These are phyloP conservation scores for Mycalesis mineus DNA, from an alignment of 2,888 invertebrate species.

Conservation along the genomic window DNA sequence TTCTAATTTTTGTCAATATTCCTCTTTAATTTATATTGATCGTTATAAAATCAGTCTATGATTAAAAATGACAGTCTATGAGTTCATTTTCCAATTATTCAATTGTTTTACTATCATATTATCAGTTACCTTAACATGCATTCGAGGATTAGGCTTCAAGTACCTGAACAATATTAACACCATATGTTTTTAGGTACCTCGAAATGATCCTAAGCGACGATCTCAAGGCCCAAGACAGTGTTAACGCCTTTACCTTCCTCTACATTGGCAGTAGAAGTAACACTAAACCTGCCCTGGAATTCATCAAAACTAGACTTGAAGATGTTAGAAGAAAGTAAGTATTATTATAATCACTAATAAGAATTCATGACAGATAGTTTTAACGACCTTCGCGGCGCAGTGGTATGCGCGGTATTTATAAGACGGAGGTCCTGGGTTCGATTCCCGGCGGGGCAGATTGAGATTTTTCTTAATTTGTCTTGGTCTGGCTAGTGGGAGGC, in stretches of 20 bases:
- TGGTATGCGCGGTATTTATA: no score
- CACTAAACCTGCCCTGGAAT: slow-evolving; percentile 49
- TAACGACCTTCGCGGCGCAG: no score
- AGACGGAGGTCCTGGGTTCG: no score
- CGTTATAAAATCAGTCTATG: no score
- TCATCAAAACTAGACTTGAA: slow-evolving; percentile 46
- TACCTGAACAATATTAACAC: slow-evolving; percentile 5
- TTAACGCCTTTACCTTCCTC: slow-evolving; percentile 62
- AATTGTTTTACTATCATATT: neutral
- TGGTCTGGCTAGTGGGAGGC: no score
- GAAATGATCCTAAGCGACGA: slow-evolving; percentile 51
- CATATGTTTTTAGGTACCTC: slow-evolving; percentile 43
- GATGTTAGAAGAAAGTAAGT: slow-evolving; percentile 54
- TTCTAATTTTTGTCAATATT: no score
- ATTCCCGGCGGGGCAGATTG: no score
- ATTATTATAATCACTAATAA: neutral
- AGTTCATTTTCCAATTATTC: neutral
- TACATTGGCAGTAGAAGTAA: slow-evolving; percentile 58
- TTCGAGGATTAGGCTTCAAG: neutral
- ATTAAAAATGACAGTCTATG: no score
- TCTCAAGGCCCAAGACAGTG: slow-evolving; percentile 62
- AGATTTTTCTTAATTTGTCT: no score
- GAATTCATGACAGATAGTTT: no score
- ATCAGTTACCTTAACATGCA: neutral
- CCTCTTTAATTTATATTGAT: no score